Evolutionary conservation across 2,888 invertebrate genomes (phyloP).

Genomic region (Lasioglossum zephyrum): DNA sequence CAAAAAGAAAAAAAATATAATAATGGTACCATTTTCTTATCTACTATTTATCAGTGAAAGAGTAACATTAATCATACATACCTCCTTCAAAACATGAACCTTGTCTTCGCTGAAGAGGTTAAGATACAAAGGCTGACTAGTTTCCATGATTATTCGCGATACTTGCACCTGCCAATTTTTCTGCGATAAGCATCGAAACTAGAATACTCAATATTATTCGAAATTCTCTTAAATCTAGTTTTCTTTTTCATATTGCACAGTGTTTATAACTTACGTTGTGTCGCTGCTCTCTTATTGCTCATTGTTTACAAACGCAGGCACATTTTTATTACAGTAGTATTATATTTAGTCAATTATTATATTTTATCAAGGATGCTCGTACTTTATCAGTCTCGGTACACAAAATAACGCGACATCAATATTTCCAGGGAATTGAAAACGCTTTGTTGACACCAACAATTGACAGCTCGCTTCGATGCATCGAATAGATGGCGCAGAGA

Average conservation of each 20-base stretch:
- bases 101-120: constrained; percentile 72
- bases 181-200: neutral
- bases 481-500: neutral
- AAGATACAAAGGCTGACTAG: constrained; percentile 57
- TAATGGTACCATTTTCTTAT: neutral
- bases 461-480: neutral
- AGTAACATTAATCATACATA: constrained; percentile 19
- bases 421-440: neutral
- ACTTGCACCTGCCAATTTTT: neutral
- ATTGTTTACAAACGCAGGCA: neutral
- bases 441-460: neutral
- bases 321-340: neutral
- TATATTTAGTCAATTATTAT: neutral
- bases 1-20: too few species aligned
- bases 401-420: neutral
- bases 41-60: neutral
- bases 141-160: constrained; percentile 62
- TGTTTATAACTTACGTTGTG: neutral
- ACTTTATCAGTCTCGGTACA: neutral
- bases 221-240: neutral
- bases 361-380: neutral
- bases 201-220: neutral
- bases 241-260: neutral
- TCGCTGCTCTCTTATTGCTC: neutral
- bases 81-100: constrained; percentile 68